phyloP scores from a whole-genome alignment of 1,140 invertebrate genomes.

The Daktulosphaira vitifoliae region DNA sequence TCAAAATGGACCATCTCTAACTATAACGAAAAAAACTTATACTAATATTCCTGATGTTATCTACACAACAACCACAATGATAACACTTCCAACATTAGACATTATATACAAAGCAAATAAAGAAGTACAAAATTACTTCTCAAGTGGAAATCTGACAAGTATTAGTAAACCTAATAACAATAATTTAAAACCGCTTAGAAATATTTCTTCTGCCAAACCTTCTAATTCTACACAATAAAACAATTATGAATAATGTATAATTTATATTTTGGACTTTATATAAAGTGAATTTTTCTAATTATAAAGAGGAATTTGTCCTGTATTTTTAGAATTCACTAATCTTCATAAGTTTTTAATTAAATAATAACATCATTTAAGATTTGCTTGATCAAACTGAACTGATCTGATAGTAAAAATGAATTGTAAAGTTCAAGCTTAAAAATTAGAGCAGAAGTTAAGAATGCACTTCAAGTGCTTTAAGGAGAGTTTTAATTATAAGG shows the following conservation, averaged over 20 bases:
- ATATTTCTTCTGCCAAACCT: constrained; percentile 1
- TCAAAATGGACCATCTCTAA: constrained; percentile 34
- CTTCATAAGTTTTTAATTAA: too few relatives aligned
- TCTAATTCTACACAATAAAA: background rate
- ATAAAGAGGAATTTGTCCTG: too few relatives aligned
- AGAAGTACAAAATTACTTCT: constrained; percentile 27
- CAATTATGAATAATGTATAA: background rate
- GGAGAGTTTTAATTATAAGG: too few relatives aligned
- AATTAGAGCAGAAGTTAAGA: too few relatives aligned
- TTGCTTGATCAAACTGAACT: too few relatives aligned
- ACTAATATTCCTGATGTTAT: constrained; percentile 34
- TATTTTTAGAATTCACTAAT: too few relatives aligned
- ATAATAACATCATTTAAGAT: too few relatives aligned
- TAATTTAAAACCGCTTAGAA: constrained; percentile 3
- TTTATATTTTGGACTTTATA: too few relatives aligned
- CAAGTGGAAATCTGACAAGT: background rate
- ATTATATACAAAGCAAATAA: constrained; percentile 29
- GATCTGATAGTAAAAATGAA: too few relatives aligned
- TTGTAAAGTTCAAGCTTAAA: too few relatives aligned
- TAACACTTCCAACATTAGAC: constrained; percentile 31
- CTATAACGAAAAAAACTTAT: constrained; percentile 34
- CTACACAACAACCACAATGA: constrained; percentile 34
- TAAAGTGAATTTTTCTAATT: too few relatives aligned
- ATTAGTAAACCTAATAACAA: constrained; percentile 2
- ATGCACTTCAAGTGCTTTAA: too few relatives aligned